These are phyloP conservation scores for Kryphioiulus occultus DNA, from an alignment of 2,888 invertebrate species.

Conservation along the genomic window DNA sequence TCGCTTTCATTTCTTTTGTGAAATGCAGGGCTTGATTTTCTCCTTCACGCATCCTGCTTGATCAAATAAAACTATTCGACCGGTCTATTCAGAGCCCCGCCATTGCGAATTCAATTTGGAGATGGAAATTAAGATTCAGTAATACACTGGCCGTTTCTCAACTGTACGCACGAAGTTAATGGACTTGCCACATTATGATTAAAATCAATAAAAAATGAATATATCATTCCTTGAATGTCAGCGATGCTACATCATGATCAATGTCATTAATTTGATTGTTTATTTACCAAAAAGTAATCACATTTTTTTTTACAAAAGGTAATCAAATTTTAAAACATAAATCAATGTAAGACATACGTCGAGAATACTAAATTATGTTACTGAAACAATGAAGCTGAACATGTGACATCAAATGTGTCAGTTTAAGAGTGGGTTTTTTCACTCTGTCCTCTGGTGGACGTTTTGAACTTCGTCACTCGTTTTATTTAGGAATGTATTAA, in stretches of 20 bases:
- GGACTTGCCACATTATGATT: not conserved
- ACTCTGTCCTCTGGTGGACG: too few species aligned
- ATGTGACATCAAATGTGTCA: too few species aligned
- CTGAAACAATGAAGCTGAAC: too few species aligned
- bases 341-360: too few species aligned
- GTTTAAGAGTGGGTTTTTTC: too few species aligned
- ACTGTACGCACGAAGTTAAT: not conserved
- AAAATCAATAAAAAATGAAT: not conserved
- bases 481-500: too few species aligned
- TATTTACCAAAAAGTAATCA: too few species aligned
- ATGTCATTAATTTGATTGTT: too few species aligned
- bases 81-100: not conserved
- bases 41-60: not conserved
- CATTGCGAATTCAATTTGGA: conserved; percentile 3
- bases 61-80: conserved; percentile 9
- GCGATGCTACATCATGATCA: not conserved
- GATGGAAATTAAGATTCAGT: conserved; percentile 2
- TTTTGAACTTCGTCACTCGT: too few species aligned
- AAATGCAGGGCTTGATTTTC: not conserved
- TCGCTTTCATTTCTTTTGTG: not conserved
- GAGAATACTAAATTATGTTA: too few species aligned
- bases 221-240: not conserved
- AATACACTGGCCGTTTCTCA: conserved; percentile 2
- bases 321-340: too few species aligned
- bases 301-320: too few species aligned